Evolutionary conservation across 2,113 vertebrate species (phyloP).

Genomic region (Otis tarda): DNA sequence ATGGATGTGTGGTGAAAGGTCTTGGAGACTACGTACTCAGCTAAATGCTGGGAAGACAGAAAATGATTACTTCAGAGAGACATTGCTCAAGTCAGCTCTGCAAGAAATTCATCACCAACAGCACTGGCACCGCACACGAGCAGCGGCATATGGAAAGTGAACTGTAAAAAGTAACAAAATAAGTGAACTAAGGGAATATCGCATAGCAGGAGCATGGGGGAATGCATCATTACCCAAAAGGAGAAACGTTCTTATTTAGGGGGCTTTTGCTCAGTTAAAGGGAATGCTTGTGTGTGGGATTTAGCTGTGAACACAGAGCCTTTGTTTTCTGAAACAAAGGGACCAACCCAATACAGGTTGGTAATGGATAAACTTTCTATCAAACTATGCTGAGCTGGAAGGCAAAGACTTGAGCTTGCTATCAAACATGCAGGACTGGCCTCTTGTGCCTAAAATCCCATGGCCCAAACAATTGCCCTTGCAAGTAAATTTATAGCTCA

Average conservation of each 20-base stretch:
- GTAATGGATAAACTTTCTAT: background rate
- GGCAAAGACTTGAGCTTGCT: background rate
- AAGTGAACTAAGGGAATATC: slow-evolving; percentile 39
- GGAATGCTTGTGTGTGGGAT: background rate
- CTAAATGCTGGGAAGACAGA: slow-evolving; percentile 56
- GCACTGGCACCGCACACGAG: slow-evolving; percentile 51
- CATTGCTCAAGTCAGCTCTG: slow-evolving; percentile 62
- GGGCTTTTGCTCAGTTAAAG: slow-evolving; percentile 1
- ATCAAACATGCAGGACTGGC: accelerated
- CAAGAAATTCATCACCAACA: slow-evolving; percentile 61
- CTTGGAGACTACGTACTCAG: slow-evolving; percentile 33
- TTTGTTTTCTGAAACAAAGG: slow-evolving; percentile 33
- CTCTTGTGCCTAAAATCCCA: background rate
- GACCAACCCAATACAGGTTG: background rate
- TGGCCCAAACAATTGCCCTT: background rate
- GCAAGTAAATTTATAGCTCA: background rate
- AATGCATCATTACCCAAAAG: slow-evolving; percentile 29
- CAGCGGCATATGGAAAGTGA: slow-evolving; percentile 52
- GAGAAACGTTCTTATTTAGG: slow-evolving; percentile 3
- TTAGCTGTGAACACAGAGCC: slow-evolving; percentile 4
- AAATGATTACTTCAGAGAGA: slow-evolving; percentile 55
- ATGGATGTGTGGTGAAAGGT: slow-evolving; percentile 49
- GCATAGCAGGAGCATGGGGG: background rate
- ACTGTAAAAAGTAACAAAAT: slow-evolving; percentile 61
- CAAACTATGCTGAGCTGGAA: background rate